Evolutionary conservation across 2,113 vertebrate species (phyloP).

Genomic region (Gymnobelideus leadbeateri): DNA sequence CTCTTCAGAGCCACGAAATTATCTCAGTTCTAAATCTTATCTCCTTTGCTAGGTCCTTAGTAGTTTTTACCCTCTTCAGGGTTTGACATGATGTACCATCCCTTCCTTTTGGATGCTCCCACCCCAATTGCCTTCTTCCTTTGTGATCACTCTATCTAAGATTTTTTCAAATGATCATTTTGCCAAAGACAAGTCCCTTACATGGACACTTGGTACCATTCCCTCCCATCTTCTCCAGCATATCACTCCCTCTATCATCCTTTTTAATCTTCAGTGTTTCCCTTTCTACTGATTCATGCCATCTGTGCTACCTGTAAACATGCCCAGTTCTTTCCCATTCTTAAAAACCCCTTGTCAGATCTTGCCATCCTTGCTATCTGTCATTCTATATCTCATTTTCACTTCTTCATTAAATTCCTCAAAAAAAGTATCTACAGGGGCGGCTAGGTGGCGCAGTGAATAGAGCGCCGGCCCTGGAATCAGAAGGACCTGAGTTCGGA

Average conservation of each 20-base stretch:
- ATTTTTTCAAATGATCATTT: neutral
- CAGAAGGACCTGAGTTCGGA: too few species aligned
- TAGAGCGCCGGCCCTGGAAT: too few species aligned
- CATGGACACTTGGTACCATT: neutral
- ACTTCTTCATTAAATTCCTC: too few species aligned
- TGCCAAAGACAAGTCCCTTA: neutral
- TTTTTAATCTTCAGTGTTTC: too few species aligned
- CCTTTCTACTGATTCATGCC: too few species aligned
- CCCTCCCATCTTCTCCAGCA: neutral
- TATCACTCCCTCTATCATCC: neutral
- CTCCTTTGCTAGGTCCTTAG: neutral
- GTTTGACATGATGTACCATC: neutral
- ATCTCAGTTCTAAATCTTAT: neutral
- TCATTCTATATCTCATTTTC: too few species aligned
- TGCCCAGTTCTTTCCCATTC: too few species aligned
- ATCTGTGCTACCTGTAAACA: too few species aligned
- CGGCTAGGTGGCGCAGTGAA: too few species aligned
- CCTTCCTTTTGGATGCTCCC: neutral
- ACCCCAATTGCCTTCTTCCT: neutral
- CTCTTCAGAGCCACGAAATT: neutral
- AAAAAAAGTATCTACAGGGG: too few species aligned
- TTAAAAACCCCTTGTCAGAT: too few species aligned
- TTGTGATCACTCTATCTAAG: neutral
- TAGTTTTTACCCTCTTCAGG: neutral
- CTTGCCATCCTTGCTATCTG: too few species aligned